These are phyloP conservation scores for Tridacna crocea DNA, from an alignment of 2,888 invertebrate genomes.

Conservation along the genomic window DNA sequence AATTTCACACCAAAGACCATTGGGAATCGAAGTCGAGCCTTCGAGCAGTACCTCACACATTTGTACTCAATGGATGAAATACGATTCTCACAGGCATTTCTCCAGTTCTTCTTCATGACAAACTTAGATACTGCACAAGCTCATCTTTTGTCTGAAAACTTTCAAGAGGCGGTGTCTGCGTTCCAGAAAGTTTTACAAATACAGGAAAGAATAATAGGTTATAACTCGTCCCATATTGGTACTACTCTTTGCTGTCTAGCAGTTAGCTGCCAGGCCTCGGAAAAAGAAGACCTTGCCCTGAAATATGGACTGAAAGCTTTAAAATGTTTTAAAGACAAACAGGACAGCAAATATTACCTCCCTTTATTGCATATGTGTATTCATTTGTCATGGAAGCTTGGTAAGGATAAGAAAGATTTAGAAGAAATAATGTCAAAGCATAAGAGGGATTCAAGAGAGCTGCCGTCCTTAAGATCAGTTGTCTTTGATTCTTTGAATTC, in stretches of 20 bases:
- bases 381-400: conserved; percentile 81
- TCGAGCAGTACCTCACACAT: conserved; percentile 83
- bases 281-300: conserved; percentile 76
- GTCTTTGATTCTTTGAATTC: conserved; percentile 4
- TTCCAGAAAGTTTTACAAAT: conserved; percentile 81
- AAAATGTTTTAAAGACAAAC: conserved; percentile 67
- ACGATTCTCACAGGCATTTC: conserved; percentile 79
- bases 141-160: conserved; percentile 74
- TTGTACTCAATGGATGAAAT: conserved; percentile 80
- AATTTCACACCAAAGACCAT: conserved; percentile 84
- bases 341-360: conserved; percentile 74
- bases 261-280: conserved; percentile 76
- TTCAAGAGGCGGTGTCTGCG: conserved; percentile 76
- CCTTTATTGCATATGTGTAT: conserved; percentile 80
- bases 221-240: conserved; percentile 73
- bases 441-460: conserved; percentile 64
- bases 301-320: conserved; percentile 80
- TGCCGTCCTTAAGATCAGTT: conserved; percentile 46
- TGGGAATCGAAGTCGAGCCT: conserved; percentile 82
- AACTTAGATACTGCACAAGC: conserved; percentile 78
- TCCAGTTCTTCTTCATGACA: conserved; percentile 80
- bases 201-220: conserved; percentile 81
- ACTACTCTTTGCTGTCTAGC: conserved; percentile 81
- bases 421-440: conserved; percentile 67
- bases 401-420: conserved; percentile 80